A percentile compares a stretch with the other conserved stretches of the same genome.
These are phyloP conservation scores for Galerucella nymphaeae DNA, from an alignment of 2,888 invertebrate species.

Conservation along the genomic window DNA sequence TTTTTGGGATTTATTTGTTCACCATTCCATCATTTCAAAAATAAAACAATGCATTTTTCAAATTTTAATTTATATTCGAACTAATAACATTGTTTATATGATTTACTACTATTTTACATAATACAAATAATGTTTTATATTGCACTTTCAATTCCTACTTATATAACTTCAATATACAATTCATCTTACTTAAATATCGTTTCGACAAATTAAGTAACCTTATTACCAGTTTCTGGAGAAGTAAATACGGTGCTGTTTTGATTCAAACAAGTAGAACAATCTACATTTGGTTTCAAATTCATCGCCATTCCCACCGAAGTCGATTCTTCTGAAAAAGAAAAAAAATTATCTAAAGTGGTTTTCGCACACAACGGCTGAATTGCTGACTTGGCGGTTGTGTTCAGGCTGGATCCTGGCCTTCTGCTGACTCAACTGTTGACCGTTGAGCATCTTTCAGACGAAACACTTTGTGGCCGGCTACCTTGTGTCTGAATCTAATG, in stretches of 20 bases:
- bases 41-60: not conserved
- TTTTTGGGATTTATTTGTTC: too few species aligned
- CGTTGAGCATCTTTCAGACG: too few species aligned
- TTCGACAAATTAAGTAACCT: conserved; percentile 31
- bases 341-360: not conserved
- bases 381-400: too few species aligned
- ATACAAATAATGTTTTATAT: conserved; percentile 35
- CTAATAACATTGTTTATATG: conserved; percentile 30
- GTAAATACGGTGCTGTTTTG: conserved; percentile 34
- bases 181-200: not conserved
- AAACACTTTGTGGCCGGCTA: too few species aligned
- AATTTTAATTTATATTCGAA: conserved; percentile 28
- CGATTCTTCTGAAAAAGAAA: conserved; percentile 52
- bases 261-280: conserved; percentile 55
- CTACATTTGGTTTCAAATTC: conserved; percentile 54
- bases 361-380: too few species aligned
- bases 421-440: too few species aligned
- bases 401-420: too few species aligned
- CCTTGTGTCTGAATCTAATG: too few species aligned
- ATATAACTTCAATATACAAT: conserved; percentile 24
- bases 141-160: conserved; percentile 40
- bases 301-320: conserved; percentile 51
- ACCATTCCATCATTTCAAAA: too few species aligned
- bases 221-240: conserved; percentile 29
- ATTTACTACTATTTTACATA: conserved; percentile 36